Conservation (phyloP, 2,113 vertebrate species). For the Mungos mungo region DNA sequence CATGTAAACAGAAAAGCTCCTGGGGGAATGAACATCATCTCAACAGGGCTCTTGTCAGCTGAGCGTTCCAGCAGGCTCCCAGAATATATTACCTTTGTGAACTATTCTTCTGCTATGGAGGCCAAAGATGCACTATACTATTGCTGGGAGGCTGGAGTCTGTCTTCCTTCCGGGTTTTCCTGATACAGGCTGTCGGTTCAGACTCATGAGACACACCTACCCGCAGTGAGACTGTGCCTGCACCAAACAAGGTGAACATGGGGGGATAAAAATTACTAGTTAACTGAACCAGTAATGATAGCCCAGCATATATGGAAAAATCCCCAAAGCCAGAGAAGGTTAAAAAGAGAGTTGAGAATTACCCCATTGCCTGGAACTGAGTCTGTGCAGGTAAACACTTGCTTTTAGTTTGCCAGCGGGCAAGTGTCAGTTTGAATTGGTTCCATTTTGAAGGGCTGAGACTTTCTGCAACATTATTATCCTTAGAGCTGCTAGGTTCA, state of each 20-base stretch:
- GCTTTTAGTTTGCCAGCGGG: background rate
- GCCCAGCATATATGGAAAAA: background rate
- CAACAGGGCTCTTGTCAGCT: conserved; percentile 32
- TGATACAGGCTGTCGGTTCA: background rate
- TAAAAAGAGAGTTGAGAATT: background rate
- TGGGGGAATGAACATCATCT: background rate
- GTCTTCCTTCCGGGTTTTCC: background rate
- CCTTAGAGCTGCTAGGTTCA: background rate
- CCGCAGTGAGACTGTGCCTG: background rate
- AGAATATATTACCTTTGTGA: conserved; percentile 35
- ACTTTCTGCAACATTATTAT: background rate
- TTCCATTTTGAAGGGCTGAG: background rate
- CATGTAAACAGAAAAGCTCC: conserved; percentile 25
- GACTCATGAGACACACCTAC: background rate
- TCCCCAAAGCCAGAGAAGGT: background rate
- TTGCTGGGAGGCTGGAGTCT: background rate
- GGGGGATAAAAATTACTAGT: background rate
- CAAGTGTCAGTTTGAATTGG: background rate
- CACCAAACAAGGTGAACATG: background rate
- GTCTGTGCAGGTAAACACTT: background rate
- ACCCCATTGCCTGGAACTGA: background rate
- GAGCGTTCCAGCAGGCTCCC: background rate
- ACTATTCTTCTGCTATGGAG: background rate
- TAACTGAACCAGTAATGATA: background rate
- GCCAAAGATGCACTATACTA: background rate